These are phyloP conservation scores for Drosophila tanythrix DNA, from an alignment of 2,888 invertebrate genomes.

Conservation along the genomic window DNA sequence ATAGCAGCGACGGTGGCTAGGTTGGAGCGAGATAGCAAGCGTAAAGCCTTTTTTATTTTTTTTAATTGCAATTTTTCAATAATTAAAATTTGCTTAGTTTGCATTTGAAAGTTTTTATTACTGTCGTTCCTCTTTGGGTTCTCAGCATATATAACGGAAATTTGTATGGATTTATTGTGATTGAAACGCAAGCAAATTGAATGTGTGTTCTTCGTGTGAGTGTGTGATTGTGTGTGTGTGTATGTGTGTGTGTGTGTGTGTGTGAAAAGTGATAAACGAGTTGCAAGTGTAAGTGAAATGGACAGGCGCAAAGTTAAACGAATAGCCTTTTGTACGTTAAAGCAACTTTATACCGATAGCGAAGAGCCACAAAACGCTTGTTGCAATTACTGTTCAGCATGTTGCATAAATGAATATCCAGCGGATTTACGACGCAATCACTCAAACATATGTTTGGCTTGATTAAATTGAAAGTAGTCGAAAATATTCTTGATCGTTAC, in stretches of 20 bases:
- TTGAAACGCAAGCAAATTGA: slow-evolving; percentile 76
- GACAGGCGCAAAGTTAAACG: slow-evolving; percentile 40
- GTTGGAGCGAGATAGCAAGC: slow-evolving; percentile 43
- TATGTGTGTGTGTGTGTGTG: slow-evolving; percentile 7
- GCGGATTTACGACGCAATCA: slow-evolving; percentile 22
- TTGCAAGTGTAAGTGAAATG: slow-evolving; percentile 42
- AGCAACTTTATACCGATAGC: slow-evolving; percentile 15
- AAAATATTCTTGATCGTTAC: neutral
- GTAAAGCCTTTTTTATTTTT: slow-evolving; percentile 43
- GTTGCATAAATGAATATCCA: slow-evolving; percentile 25
- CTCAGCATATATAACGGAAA: slow-evolving; percentile 67
- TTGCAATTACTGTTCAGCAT: slow-evolving; percentile 44
- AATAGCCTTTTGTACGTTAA: slow-evolving; percentile 34
- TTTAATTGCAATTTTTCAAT: slow-evolving; percentile 84
- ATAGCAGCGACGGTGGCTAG: slow-evolving; percentile 22
- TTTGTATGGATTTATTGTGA: slow-evolving; percentile 79
- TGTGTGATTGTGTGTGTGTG: neutral
- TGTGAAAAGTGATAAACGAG: slow-evolving; percentile 51
- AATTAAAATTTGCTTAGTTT: slow-evolving; percentile 81
- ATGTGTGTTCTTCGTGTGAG: slow-evolving; percentile 31
- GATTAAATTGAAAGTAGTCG: neutral
- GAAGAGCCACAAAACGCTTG: slow-evolving; percentile 23
- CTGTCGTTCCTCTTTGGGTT: slow-evolving; percentile 61
- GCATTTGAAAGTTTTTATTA: slow-evolving; percentile 78
- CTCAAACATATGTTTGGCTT: neutral